A percentile compares a stretch with the other conserved stretches of the same genome.
Conservation (phyloP, 2,113 vertebrate genomes). For the Hypanus sabinus region DNA sequence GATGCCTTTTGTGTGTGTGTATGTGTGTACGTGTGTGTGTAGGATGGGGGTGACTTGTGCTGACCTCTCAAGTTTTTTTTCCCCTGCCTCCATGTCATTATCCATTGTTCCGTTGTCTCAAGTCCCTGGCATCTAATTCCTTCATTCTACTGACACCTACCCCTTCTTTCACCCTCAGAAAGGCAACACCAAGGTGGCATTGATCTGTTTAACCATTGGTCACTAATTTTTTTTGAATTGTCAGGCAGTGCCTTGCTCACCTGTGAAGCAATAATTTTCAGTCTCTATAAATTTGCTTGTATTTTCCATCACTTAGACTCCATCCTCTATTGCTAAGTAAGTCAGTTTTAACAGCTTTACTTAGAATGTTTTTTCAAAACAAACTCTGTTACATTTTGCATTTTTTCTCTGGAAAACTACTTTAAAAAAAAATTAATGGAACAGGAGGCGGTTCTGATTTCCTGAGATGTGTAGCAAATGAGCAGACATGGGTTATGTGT, state of each 20-base stretch:
- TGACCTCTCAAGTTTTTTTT: slow-evolving; percentile 43
- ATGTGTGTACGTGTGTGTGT: slow-evolving; percentile 17
- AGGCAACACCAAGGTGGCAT: background rate
- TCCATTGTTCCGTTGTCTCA: slow-evolving; percentile 34
- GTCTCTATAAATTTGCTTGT: background rate
- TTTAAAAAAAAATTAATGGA: too few species aligned
- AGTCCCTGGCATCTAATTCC: background rate
- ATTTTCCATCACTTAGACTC: background rate
- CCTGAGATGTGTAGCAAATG: background rate
- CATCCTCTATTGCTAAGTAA: background rate
- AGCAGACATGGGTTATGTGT: slow-evolving; percentile 13
- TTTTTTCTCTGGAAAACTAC: background rate
- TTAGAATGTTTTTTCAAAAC: background rate
- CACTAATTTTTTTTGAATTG: slow-evolving; percentile 10
- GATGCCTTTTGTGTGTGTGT: slow-evolving; percentile 34
- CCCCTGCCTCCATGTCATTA: slow-evolving; percentile 15
- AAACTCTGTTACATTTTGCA: background rate
- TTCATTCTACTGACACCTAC: slow-evolving; percentile 15
- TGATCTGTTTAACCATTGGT: slow-evolving; percentile 1
- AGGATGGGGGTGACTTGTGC: slow-evolving; percentile 42
- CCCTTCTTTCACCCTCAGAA: background rate
- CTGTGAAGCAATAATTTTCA: slow-evolving; percentile 1
- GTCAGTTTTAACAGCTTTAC: background rate
- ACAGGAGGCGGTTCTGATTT: background rate
- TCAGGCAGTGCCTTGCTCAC: background rate